A percentile compares a stretch with the other conserved stretches of the same genome.
Conservation (phyloP, 2,113 vertebrate genomes). For the Gnathonemus longibarbis region DNA sequence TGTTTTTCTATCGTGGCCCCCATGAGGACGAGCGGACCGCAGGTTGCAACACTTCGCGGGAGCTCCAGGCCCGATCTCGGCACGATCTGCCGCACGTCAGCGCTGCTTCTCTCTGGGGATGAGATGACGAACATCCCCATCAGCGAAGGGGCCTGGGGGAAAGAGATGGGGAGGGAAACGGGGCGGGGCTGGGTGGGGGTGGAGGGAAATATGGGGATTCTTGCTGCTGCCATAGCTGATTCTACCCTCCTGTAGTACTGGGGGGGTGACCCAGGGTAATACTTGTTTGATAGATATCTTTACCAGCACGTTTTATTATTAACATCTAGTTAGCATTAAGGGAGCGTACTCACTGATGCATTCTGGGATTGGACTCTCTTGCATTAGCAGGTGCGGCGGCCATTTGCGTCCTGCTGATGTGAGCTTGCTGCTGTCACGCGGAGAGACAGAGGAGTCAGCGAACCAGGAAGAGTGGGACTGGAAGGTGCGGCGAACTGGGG, state of each 20-base stretch:
- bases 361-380: background rate
- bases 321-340: background rate
- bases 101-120: background rate
- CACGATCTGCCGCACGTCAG: background rate
- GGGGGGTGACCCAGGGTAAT: background rate
- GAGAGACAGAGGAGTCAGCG: background rate
- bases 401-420: background rate
- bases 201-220: background rate
- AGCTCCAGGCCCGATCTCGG: background rate
- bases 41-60: slow-evolving; percentile 10
- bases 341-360: background rate
- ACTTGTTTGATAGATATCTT: background rate
- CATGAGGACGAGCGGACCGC: background rate
- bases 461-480: background rate
- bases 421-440: background rate
- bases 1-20: background rate
- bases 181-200: background rate
- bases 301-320: background rate
- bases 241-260: background rate
- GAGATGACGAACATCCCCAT: slow-evolving; percentile 9
- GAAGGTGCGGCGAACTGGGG: background rate
- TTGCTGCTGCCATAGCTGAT: background rate
- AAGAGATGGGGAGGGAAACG: background rate
- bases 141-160: background rate
- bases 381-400: background rate